phyloP scores from a whole-genome alignment of 1,140 invertebrate species.

The Lanistes nyassanus region DNA sequence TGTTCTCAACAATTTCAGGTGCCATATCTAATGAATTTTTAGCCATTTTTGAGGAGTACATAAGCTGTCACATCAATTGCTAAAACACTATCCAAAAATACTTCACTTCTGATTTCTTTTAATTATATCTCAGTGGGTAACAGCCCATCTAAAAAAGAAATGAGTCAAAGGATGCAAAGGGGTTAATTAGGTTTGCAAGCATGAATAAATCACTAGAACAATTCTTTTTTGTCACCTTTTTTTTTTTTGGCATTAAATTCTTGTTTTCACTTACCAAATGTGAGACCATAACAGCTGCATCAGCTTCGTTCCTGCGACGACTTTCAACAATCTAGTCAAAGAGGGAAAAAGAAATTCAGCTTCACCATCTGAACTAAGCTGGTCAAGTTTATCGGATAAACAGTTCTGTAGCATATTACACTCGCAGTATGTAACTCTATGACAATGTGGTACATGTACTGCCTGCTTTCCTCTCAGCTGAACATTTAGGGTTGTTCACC shows the following conservation, averaged over 20 bases:
- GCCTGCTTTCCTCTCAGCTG: background rate
- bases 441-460: background rate
- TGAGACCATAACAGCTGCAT: slow-evolving; percentile 57
- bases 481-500: background rate
- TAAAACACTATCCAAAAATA: no score
- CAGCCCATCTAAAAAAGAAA: no score
- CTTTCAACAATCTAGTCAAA: slow-evolving; percentile 58
- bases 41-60: no score
- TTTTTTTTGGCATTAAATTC: background rate
- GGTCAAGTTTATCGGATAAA: no score
- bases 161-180: no score
- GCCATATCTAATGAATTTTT: background rate
- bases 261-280: slow-evolving; percentile 54
- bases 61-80: no score
- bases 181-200: no score
- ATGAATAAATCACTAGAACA: no score
- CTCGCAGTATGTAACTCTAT: no score
- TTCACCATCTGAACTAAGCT: slow-evolving; percentile 5
- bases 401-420: background rate
- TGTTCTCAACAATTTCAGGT: background rate
- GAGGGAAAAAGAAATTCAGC: slow-evolving; percentile 19
- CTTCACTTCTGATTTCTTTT: no score
- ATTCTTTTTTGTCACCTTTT: background rate
- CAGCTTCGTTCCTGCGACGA: slow-evolving; percentile 44
- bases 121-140: no score